Evolutionary conservation across 2,113 vertebrate genomes (phyloP).

Genomic region (Podocnemis expansa): DNA sequence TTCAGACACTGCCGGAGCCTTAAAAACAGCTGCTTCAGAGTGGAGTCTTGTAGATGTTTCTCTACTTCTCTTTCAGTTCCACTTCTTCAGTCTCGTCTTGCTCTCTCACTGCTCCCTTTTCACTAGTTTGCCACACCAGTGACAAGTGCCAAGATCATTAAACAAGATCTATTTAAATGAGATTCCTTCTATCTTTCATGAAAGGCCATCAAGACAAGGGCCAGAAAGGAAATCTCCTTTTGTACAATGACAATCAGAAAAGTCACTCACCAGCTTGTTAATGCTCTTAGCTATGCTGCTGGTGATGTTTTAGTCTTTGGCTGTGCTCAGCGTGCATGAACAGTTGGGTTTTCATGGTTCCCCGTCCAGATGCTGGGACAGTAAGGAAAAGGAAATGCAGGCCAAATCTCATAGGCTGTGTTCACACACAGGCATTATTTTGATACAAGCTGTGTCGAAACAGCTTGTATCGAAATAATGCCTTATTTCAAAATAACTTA

Average conservation of each 20-base stretch:
- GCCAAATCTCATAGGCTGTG: background rate
- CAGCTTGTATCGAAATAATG: too few relatives aligned
- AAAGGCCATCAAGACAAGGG: constrained; percentile 35
- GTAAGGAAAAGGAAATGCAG: background rate
- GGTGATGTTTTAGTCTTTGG: constrained; percentile 18
- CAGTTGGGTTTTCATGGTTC: background rate
- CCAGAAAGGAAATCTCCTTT: constrained; percentile 56
- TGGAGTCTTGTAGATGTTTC: background rate
- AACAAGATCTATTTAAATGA: constrained; percentile 61
- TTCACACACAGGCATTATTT: too few relatives aligned
- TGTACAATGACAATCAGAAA: constrained; percentile 29
- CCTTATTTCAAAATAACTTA: too few relatives aligned
- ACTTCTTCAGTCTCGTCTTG: background rate
- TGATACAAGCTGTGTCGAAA: too few relatives aligned
- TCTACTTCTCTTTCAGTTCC: background rate
- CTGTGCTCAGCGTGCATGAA: background rate
- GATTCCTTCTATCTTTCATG: constrained; percentile 27
- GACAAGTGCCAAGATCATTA: constrained; percentile 47
- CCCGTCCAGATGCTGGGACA: background rate
- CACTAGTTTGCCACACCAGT: background rate
- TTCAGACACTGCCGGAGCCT: background rate
- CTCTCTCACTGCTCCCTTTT: background rate
- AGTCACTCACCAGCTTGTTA: constrained; percentile 31
- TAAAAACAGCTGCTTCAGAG: background rate
- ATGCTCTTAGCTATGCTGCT: constrained; percentile 6